These are phyloP conservation scores for Riparia riparia DNA, from an alignment of 2,113 vertebrate species.

Conservation along the genomic window DNA sequence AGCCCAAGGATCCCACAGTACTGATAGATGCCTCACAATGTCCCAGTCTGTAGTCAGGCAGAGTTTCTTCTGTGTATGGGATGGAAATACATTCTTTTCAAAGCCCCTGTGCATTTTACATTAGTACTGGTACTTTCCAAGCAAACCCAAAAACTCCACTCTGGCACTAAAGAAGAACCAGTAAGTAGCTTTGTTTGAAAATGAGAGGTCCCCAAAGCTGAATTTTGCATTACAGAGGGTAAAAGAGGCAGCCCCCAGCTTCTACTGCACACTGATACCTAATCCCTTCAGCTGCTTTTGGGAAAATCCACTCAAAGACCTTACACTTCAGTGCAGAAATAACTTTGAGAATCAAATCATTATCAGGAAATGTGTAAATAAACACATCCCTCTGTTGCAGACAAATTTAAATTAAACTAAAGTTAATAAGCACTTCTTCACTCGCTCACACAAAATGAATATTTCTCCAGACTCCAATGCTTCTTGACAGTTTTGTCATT, in stretches of 20 bases:
- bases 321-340: neutral
- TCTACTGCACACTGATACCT: neutral
- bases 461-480: conserved; percentile 29
- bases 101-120: neutral
- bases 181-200: neutral
- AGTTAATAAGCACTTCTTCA: conserved; percentile 13
- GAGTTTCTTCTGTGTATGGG: neutral
- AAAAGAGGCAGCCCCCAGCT: neutral
- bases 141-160: neutral
- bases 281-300: neutral
- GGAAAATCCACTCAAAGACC: neutral
- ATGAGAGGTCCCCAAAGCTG: neutral
- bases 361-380: conserved; percentile 46
- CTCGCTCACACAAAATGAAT: conserved; percentile 1
- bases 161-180: neutral
- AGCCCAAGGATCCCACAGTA: neutral
- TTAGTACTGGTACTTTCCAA: neutral
- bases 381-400: neutral
- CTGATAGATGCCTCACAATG: neutral
- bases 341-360: neutral
- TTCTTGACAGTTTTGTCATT: conserved; percentile 44
- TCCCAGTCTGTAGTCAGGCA: neutral
- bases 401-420: conserved; percentile 40
- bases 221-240: neutral
- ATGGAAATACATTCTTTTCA: neutral